Percentiles rank a stretch among this genome's conserved stretches.
phyloP scores from a whole-genome alignment of 2,797 vertebrate genomes.

The Lateolabrax maculatus region DNA sequence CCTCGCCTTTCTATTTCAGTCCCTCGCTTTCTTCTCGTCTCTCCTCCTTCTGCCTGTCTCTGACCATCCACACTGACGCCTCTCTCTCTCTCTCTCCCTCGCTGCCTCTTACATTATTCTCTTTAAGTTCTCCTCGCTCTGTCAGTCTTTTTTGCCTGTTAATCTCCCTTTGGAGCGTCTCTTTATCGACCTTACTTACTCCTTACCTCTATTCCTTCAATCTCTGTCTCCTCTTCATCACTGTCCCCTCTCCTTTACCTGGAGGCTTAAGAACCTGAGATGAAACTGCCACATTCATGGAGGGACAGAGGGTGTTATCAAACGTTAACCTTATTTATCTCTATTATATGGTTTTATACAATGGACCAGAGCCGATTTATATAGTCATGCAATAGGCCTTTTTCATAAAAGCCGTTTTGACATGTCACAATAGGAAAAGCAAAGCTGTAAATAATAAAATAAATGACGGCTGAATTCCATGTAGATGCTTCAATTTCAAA shows the following conservation, averaged over 20 bases:
- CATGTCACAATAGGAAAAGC: background rate
- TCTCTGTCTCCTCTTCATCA: slow-evolving; percentile 2
- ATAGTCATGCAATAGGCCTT: background rate
- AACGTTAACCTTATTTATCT: background rate
- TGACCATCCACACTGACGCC: slow-evolving; percentile 6
- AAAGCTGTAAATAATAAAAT: background rate
- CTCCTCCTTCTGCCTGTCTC: slow-evolving; percentile 32
- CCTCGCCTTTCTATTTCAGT: slow-evolving; percentile 64
- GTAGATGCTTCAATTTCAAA: background rate
- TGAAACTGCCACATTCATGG: background rate
- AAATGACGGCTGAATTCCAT: background rate
- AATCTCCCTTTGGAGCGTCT: slow-evolving; percentile 21
- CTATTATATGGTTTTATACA: background rate
- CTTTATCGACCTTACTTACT: slow-evolving; percentile 10
- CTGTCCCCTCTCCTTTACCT: background rate
- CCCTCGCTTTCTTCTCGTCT: slow-evolving; percentile 26
- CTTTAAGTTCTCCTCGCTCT: slow-evolving; percentile 5
- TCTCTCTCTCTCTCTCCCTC: slow-evolving; percentile 1
- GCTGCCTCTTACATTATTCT: slow-evolving; percentile 27
- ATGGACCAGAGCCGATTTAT: background rate
- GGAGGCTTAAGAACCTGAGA: background rate
- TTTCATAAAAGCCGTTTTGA: background rate
- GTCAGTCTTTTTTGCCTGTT: slow-evolving; percentile 27
- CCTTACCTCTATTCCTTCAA: background rate
- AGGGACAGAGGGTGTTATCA: background rate